A percentile compares a stretch with the other conserved stretches of the same genome.
Conservation (phyloP, 1,140 invertebrate genomes). For the Panonychus citri region DNA sequence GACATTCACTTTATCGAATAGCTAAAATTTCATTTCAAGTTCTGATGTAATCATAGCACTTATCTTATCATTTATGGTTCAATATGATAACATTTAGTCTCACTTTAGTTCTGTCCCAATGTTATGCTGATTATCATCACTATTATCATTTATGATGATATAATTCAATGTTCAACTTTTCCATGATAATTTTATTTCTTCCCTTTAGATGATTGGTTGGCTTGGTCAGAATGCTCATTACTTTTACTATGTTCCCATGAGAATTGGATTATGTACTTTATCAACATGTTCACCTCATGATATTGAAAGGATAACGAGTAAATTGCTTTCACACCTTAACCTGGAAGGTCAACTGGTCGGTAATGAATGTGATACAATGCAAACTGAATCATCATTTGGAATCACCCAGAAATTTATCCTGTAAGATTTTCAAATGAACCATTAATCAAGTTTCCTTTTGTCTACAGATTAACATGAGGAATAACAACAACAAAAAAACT, state of each 20-base stretch:
- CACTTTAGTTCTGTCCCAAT: neutral
- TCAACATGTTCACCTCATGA: neutral
- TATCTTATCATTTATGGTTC: too few relatives aligned
- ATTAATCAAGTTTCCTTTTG: neutral
- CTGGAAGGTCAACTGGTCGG: neutral
- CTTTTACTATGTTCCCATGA: neutral
- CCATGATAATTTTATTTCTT: neutral
- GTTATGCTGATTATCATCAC: too few relatives aligned
- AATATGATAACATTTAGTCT: too few relatives aligned
- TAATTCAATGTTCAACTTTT: neutral
- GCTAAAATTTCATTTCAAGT: too few relatives aligned
- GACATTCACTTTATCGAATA: too few relatives aligned
- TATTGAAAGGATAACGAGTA: neutral
- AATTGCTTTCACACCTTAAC: neutral
- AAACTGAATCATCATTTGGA: too few relatives aligned
- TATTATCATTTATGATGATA: neutral
- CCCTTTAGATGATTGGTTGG: neutral
- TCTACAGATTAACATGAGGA: too few relatives aligned
- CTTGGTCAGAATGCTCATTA: neutral
- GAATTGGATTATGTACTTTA: neutral
- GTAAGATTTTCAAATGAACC: neutral
- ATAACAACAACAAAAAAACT: too few relatives aligned
- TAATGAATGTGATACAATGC: neutral
- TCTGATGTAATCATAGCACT: too few relatives aligned
- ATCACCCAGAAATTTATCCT: neutral